phyloP scores from a whole-genome alignment of 2,888 invertebrate species.

The Hipparchia sbordonii region DNA sequence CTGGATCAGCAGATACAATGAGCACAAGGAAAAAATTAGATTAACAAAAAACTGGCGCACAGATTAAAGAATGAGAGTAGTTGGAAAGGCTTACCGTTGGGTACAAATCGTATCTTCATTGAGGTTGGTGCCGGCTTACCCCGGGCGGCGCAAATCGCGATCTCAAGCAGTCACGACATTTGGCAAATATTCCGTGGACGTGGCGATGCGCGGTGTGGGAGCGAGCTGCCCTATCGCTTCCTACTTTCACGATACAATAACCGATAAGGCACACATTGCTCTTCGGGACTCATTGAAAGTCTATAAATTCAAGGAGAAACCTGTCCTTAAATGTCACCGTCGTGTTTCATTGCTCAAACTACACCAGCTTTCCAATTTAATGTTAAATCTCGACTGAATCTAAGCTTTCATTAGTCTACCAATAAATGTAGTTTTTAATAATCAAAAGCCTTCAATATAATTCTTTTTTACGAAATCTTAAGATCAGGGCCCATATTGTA shows the following conservation, averaged over 20 bases:
- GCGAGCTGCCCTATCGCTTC: conserved; percentile 77
- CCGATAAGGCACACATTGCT: conserved; percentile 64
- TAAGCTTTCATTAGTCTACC: neutral
- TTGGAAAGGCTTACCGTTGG: conserved; percentile 67
- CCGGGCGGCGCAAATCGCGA: conserved; percentile 79
- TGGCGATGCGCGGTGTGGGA: conserved; percentile 71
- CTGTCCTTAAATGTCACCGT: conserved; percentile 45
- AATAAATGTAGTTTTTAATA: neutral
- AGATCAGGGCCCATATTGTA: neutral
- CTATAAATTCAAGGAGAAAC: conserved; percentile 42
- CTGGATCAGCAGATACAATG: conserved; percentile 6
- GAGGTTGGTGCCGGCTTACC: conserved; percentile 69
- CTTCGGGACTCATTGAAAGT: conserved; percentile 47
- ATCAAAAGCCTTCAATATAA: neutral
- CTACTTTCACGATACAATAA: conserved; percentile 75
- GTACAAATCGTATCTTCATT: conserved; percentile 77
- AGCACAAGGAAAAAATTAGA: conserved; percentile 15
- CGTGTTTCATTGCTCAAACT: conserved; percentile 34
- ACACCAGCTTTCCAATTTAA: conserved; percentile 22
- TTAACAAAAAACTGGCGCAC: conserved; percentile 15
- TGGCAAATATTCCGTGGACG: conserved; percentile 78
- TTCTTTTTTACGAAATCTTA: neutral
- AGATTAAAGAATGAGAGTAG: conserved; percentile 25
- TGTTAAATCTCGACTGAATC: conserved; percentile 9
- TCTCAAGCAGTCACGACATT: conserved; percentile 80